Evolutionary conservation across 2,888 invertebrate genomes (phyloP).

Genomic region (Nebria salina): DNA sequence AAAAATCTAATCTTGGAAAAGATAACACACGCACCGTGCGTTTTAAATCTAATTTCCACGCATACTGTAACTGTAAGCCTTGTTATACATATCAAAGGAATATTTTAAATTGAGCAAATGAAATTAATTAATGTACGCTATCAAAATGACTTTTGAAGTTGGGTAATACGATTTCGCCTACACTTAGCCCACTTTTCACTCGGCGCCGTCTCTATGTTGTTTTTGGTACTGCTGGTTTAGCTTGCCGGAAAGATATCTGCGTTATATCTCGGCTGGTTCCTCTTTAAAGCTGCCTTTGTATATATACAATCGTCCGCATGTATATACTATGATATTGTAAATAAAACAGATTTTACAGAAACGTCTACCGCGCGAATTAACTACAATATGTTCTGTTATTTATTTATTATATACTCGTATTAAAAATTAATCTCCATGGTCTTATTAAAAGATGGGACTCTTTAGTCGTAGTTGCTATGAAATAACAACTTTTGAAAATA

Average conservation of each 20-base stretch:
- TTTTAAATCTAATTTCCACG: constrained; percentile 42
- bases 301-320: neutral
- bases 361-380: constrained; percentile 8
- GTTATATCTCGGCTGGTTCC: neutral
- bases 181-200: constrained; percentile 1
- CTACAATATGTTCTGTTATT: neutral
- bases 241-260: neutral
- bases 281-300: neutral
- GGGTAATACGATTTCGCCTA: constrained; percentile 32
- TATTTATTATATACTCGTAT: no score
- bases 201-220: constrained; percentile 22
- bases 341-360: constrained; percentile 31
- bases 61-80: constrained; percentile 21
- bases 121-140: constrained; percentile 41
- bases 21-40: constrained; percentile 24
- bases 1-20: constrained; percentile 41
- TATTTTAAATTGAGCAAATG: constrained; percentile 41
- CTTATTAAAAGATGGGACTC: no score
- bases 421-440: no score
- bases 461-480: no score
- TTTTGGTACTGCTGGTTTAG: constrained; percentile 37
- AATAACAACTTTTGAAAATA: neutral
- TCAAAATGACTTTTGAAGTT: constrained; percentile 42
- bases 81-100: constrained; percentile 34
- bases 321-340: constrained; percentile 6